phyloP scores from a whole-genome alignment of 2,113 vertebrate genomes.

The Petromus typicus region DNA sequence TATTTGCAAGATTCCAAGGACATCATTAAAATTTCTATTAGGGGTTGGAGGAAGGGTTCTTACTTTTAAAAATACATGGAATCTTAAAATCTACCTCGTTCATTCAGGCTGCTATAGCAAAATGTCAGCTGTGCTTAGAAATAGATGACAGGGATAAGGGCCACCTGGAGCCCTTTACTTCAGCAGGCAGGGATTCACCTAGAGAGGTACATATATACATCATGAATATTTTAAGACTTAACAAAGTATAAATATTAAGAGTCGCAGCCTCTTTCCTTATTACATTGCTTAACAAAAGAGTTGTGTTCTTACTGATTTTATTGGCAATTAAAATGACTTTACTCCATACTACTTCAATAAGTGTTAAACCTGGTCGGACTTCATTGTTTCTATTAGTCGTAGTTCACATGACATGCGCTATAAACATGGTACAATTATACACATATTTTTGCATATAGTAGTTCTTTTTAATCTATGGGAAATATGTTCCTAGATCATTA shows the following conservation, averaged over 20 bases:
- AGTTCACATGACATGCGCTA: not conserved
- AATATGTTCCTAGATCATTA: not conserved
- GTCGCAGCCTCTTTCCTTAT: not conserved
- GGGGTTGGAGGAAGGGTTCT: not conserved
- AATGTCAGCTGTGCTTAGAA: not conserved
- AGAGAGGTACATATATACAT: not conserved
- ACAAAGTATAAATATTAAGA: not conserved
- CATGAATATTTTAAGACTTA: not conserved
- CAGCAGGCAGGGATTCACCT: not conserved
- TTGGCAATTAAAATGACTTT: conserved; percentile 8
- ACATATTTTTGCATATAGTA: not conserved
- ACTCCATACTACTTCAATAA: not conserved
- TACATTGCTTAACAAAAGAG: not conserved
- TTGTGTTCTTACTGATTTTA: not conserved
- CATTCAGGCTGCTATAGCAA: not conserved
- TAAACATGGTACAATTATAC: not conserved
- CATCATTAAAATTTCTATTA: conserved; percentile 1
- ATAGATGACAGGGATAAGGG: not conserved
- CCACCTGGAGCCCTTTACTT: not conserved
- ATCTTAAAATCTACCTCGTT: not conserved
- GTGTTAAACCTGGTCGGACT: not conserved
- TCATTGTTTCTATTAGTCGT: conserved; percentile 33
- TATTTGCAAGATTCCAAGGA: conserved; percentile 62
- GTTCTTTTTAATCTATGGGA: not conserved
- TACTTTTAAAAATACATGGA: conserved; percentile 10